A percentile compares a stretch with the other conserved stretches of the same genome.
These are phyloP conservation scores for Entomobrya multifasciata DNA, from an alignment of 2,888 invertebrate genomes.

Conservation along the genomic window DNA sequence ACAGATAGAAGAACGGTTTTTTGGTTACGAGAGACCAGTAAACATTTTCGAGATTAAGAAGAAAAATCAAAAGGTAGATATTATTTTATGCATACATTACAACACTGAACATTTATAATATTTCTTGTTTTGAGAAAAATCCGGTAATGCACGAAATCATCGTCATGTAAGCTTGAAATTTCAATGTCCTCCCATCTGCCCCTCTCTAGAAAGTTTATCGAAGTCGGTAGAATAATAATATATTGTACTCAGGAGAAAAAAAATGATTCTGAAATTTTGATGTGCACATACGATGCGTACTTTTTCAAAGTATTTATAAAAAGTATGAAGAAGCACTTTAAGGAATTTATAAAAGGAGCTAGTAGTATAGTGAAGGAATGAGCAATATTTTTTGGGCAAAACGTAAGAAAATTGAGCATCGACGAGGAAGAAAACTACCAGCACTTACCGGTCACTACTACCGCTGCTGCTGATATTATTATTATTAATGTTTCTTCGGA, in stretches of 20 bases:
- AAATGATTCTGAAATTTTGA: not conserved
- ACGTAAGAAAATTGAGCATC: conserved; percentile 65
- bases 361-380: not conserved
- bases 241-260: not conserved
- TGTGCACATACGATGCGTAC: not conserved
- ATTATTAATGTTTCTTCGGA: conserved; percentile 72
- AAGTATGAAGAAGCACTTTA: conserved; percentile 8
- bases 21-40: conserved; percentile 47
- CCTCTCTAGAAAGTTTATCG: conserved; percentile 34
- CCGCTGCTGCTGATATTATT: conserved; percentile 59
- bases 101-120: conserved; percentile 7
- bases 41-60: conserved; percentile 35
- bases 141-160: conserved; percentile 57
- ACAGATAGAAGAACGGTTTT: conserved; percentile 47
- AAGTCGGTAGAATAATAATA: conserved; percentile 7
- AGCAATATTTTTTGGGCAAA: conserved; percentile 66
- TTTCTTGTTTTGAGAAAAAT: conserved; percentile 60
- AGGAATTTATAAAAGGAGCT: not conserved
- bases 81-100: conserved; percentile 49
- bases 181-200: conserved; percentile 53
- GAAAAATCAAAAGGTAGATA: conserved; percentile 48
- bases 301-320: not conserved
- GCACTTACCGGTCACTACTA: conserved; percentile 14
- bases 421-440: conserved; percentile 56
- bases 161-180: conserved; percentile 17